Conservation (phyloP, 1,140 invertebrate species). For the Bombus impatiens region DNA sequence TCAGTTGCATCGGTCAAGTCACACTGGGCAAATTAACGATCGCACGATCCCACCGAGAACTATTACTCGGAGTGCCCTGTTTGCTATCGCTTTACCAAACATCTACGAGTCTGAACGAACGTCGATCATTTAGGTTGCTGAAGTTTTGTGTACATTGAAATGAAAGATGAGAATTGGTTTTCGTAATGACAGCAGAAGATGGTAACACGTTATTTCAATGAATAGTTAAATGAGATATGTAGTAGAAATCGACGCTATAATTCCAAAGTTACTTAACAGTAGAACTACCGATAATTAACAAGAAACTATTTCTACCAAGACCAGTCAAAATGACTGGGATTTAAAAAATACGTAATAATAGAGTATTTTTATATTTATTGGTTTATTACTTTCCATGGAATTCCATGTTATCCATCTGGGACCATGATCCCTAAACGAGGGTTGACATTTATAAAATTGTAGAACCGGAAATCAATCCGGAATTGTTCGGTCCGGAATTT, state of each 20-base stretch:
- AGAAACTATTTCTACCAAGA: too few relatives aligned
- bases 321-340: too few relatives aligned
- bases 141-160: not conserved
- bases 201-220: not conserved
- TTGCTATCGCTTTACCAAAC: conserved; percentile 5
- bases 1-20: conserved; percentile 47
- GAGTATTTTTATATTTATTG: too few relatives aligned
- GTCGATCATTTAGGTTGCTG: not conserved
- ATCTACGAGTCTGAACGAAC: not conserved
- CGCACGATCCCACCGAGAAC: conserved; percentile 7
- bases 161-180: not conserved
- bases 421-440: too few relatives aligned
- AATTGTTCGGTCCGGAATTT: too few relatives aligned
- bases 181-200: not conserved
- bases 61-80: not conserved
- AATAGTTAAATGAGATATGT: not conserved
- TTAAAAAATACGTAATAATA: too few relatives aligned
- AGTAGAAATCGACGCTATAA: not conserved
- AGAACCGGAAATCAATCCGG: too few relatives aligned
- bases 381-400: too few relatives aligned
- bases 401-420: too few relatives aligned
- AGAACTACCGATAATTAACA: too few relatives aligned
- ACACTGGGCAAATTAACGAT: conserved; percentile 44
- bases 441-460: too few relatives aligned
- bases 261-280: too few relatives aligned